Evolutionary conservation across 2,113 vertebrate species (phyloP).

Genomic region (Bostrychus sinensis): DNA sequence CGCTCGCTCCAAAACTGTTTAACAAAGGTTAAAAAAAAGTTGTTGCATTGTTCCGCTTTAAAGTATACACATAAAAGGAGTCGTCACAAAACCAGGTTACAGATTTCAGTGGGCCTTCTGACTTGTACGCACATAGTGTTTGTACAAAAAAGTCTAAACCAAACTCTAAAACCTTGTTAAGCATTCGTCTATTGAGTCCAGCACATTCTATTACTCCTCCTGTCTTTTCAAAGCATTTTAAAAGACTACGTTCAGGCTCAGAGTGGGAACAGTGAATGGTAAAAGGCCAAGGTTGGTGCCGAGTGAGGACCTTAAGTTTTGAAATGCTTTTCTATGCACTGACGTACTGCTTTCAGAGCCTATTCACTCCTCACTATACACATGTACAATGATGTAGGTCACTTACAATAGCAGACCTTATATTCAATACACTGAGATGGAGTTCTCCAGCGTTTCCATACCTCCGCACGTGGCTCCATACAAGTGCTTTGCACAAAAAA

Average conservation of each 20-base stretch:
- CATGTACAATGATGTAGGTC: slow-evolving; percentile 37
- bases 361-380: slow-evolving; percentile 17
- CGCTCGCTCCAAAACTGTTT: too few relatives aligned
- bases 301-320: slow-evolving; percentile 36
- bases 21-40: too few relatives aligned
- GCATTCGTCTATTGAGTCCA: not conserved
- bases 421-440: slow-evolving; percentile 23
- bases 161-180: slow-evolving; percentile 23
- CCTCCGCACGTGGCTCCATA: slow-evolving; percentile 4
- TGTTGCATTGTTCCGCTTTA: too few relatives aligned
- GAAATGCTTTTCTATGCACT: slow-evolving; percentile 21
- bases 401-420: slow-evolving; percentile 31
- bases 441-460: slow-evolving; percentile 15
- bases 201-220: slow-evolving; percentile 7
- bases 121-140: not conserved
- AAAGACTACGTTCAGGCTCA: slow-evolving; percentile 21
- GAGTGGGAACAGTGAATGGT: slow-evolving; percentile 20
- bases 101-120: not conserved
- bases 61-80: too few relatives aligned
- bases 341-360: slow-evolving; percentile 40
- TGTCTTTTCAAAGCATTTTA: slow-evolving; percentile 17
- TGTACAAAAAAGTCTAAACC: slow-evolving; percentile 4
- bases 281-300: slow-evolving; percentile 42
- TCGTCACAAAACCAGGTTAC: not conserved
- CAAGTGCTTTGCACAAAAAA: slow-evolving; percentile 13